Base-by-base conservation (phyloP, 53 echinoderm and acorn worm genomes). In the Astropecten irregularis region DNA sequence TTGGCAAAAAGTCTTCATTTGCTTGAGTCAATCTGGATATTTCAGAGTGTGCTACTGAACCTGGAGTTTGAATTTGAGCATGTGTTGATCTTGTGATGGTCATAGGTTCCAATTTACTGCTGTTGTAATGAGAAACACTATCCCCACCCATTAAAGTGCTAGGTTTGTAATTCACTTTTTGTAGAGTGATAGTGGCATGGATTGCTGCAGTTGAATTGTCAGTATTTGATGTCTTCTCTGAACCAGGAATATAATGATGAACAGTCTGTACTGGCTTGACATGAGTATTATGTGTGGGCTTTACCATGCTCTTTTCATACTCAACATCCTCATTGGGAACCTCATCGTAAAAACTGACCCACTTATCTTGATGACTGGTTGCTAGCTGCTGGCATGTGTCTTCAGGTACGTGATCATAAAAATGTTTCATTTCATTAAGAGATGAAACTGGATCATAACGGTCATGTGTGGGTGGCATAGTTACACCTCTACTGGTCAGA, bases 341-440 rank as follows among this genome's bases (percentile, higher is more conserved):
- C 31, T 95, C 95, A n/a, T 95, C 95, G 53, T 95, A 92, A 42
- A 95, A 95, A 72, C 88, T 81, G 20, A 93, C 89, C 95, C 95
- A 95, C 46, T 86, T 77, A 21, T 87, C 61, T 8, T 67, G 85
- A 11, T 71, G 20, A 34, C 23, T 26, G 15, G 22, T 36, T 25
- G 20, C 13, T 1, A 32, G 30, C 25, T 25, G 44, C 21, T 40
- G 51, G 40, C 77, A 52, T 3, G 67, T 31, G 28, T 91, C 92
- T n/a, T 81, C 60, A 42, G 92, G 92, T 40, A 91, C 92, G 56
- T 70, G 48, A 56, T 91, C 88, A 67, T 91, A 88, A 19, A 66
- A 64, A 39, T 64, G 54, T 33, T 37, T 54, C 32, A 52, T 7
- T n/a, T 36, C 23, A 13, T 10, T 31, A 6, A 19, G 4, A 0